A percentile compares a stretch with the other conserved stretches of the same genome.
Conservation (phyloP, 2,797 vertebrate genomes). For the Synaphobranchus kaupii region DNA sequence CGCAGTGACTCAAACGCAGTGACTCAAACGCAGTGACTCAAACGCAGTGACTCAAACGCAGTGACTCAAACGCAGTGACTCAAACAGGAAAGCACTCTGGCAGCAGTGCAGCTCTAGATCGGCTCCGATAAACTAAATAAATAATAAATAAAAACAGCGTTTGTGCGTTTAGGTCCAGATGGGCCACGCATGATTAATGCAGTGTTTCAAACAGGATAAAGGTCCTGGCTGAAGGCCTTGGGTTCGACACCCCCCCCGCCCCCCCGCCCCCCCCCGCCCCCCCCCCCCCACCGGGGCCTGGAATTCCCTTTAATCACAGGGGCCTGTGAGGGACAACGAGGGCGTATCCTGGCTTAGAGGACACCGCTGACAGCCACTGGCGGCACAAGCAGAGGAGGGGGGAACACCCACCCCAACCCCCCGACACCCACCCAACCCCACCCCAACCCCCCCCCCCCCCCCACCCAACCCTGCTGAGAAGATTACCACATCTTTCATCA, state of each 20-base stretch:
- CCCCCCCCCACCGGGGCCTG: constrained; percentile 19
- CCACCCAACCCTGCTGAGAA: too few species aligned
- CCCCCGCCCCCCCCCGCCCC: background rate
- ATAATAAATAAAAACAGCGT: background rate
- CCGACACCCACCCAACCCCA: too few species aligned
- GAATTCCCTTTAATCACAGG: constrained; percentile 44
- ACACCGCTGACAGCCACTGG: background rate
- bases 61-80: background rate
- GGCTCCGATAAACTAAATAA: background rate
- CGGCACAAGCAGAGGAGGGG: background rate
- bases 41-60: background rate
- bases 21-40: too few species aligned
- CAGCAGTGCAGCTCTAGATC: background rate
- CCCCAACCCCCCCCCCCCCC: too few species aligned
- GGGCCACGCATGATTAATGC: background rate
- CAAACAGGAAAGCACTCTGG: background rate
- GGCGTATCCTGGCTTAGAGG: constrained; percentile 12
- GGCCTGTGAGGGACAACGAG: constrained; percentile 25
- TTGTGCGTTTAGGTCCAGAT: background rate
- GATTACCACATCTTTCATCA: background rate
- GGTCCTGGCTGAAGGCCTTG: constrained; percentile 14
- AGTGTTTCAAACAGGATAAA: background rate
- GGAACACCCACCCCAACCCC: too few species aligned
- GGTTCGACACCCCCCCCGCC: constrained; percentile 2
- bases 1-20: too few species aligned